Conservation (phyloP, 1,140 invertebrate species). For the Macrostomum lignano region DNA sequence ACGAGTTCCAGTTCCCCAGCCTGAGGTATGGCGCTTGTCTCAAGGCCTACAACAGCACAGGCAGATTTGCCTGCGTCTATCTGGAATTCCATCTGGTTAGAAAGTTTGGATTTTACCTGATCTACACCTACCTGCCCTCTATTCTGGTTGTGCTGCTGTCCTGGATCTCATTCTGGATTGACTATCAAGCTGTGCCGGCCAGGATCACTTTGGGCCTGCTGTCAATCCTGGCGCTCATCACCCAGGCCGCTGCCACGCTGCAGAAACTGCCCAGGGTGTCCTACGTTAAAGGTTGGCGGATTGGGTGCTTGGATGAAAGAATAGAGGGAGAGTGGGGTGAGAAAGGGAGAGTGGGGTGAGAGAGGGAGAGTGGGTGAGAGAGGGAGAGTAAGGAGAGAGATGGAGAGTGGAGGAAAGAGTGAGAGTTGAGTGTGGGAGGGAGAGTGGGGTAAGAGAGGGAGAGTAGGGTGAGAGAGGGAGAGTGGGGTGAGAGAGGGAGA, state of each 20-base stretch:
- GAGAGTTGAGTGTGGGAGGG: too few species aligned
- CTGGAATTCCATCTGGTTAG: conserved; percentile 48
- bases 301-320: too few species aligned
- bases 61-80: neutral
- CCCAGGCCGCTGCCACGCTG: conserved; percentile 14
- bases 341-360: too few species aligned
- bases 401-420: too few species aligned
- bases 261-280: conserved; percentile 28
- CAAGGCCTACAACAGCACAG: neutral
- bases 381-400: too few species aligned
- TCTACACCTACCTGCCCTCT: conserved; percentile 57
- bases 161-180: conserved; percentile 37
- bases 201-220: conserved; percentile 17
- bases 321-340: too few species aligned
- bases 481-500: too few species aligned
- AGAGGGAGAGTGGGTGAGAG: too few species aligned
- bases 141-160: conserved; percentile 52
- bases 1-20: neutral
- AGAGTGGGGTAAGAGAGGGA: too few species aligned
- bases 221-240: conserved; percentile 13
- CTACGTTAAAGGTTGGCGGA: conserved; percentile 38
- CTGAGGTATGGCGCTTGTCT: neutral
- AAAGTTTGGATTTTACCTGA: conserved; percentile 53
- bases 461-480: too few species aligned
- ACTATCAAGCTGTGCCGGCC: conserved; percentile 9